Conservation (phyloP, 2,888 invertebrate species). For the Yponomeuta cagnagella region DNA sequence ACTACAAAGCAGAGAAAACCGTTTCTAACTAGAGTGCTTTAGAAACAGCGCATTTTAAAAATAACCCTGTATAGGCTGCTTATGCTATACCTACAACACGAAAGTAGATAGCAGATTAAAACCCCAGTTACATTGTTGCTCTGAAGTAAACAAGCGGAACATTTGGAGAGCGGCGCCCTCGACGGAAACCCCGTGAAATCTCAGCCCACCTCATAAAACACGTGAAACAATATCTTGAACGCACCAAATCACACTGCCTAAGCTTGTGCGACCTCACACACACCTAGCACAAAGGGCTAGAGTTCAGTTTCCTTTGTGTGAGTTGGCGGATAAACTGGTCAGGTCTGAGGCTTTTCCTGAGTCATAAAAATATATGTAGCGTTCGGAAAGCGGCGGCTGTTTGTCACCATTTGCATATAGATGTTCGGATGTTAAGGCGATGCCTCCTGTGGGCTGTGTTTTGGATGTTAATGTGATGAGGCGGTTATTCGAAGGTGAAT, state of each 20-base stretch:
- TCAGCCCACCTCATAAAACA: constrained; percentile 72
- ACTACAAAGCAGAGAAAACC: too few species aligned
- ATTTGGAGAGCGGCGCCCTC: constrained; percentile 26
- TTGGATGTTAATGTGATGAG: constrained; percentile 18
- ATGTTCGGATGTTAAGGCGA: constrained; percentile 32
- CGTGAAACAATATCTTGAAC: constrained; percentile 69
- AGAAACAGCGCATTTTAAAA: background rate
- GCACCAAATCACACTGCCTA: constrained; percentile 28
- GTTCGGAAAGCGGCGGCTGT: constrained; percentile 67
- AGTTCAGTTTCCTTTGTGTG: background rate
- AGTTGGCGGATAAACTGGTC: constrained; percentile 23
- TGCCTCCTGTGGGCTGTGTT: constrained; percentile 5
- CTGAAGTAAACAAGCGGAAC: constrained; percentile 12
- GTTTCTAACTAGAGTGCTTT: too few species aligned
- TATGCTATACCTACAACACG: too few species aligned
- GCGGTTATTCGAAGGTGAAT: constrained; percentile 10
- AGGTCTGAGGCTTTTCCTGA: constrained; percentile 58
- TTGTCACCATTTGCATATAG: constrained; percentile 73
- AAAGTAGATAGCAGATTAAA: background rate
- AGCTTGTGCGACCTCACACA: constrained; percentile 20
- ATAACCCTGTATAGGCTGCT: background rate
- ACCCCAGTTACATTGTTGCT: background rate
- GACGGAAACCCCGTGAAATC: constrained; percentile 59
- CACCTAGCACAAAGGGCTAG: background rate
- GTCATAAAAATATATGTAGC: constrained; percentile 73